Evolutionary conservation across 2,797 vertebrate species (phyloP), one percentile per base, ranked within the genome.

Genomic region (Tenualosa thibaudeaui): DNA sequence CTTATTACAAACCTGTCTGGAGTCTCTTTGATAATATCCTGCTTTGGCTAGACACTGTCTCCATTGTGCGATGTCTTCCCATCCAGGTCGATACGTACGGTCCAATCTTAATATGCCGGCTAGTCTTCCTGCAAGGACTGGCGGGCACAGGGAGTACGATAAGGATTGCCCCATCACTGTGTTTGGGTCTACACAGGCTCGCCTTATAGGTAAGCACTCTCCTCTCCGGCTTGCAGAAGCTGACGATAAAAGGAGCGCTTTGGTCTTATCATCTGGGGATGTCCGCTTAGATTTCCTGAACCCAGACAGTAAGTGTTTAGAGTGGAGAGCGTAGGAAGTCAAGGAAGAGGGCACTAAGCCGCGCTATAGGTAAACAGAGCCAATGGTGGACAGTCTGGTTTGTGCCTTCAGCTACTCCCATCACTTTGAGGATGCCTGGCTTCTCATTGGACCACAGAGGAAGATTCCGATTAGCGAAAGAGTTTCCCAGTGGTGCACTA

Each of bases 111-210:
- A 99, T 84, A 99, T 99, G 98, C 98, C 97, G 83, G 92, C 94
- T 81, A 97, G 92, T 85, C 95, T 99, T 93, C 98, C 98, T 89
- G 92, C 93, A 37, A 94, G 98, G 85, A 97, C 93, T 0, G 97
- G 97, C 0, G 97, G 97, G 0, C 96, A 96, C 93, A 95, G 97
- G 88, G 98, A 99, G 84, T 99, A 98, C 0, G 98, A 99, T 22
- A 99, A 99, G 71, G 98, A 99, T 0, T 98, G 97, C 26, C 97
- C 98, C 0, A 97, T 99, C 92, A 99, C 98, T 0, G 98, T 99
- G 93, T 97, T 99, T 87, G 98, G 98, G 82, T 97, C 97, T 84
- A 98, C 96, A 0, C 98, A 99, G 93, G 98, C 98, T 2, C 96
- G 96, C 84, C 96, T 99, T 7, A 96, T 99, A 8, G 98, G 98